Evolutionary conservation across 1,140 invertebrate species (phyloP).

Genomic region (Protaetia brevitarsis): DNA sequence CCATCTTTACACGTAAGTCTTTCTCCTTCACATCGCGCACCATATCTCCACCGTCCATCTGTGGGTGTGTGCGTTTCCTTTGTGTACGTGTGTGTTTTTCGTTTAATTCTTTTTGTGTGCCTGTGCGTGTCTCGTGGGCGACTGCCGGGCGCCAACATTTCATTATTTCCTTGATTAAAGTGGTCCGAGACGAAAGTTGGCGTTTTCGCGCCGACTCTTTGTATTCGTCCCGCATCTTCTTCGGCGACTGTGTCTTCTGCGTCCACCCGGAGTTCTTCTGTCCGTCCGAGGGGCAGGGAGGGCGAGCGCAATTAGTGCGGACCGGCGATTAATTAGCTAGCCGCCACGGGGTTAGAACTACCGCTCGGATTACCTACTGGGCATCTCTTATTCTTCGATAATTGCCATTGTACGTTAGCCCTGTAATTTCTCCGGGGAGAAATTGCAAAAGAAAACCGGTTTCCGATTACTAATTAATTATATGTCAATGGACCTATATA

Average conservation of each 20-base stretch:
- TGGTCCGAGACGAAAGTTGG: constrained; percentile 19
- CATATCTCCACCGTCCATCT: not conserved
- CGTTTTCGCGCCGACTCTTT: constrained; percentile 24
- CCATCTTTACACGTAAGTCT: not conserved
- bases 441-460: not conserved
- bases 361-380: not conserved
- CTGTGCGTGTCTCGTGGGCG: constrained; percentile 44
- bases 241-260: not conserved
- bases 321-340: constrained; percentile 2
- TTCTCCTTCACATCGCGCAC: not conserved
- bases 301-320: not conserved
- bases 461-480: not conserved
- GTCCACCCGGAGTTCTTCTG: not conserved
- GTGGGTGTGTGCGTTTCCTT: not conserved
- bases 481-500: not conserved
- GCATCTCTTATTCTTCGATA: not conserved
- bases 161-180: constrained; percentile 46
- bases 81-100: constrained; percentile 21
- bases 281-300: not conserved
- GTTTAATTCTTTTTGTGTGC: constrained; percentile 45
- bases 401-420: not conserved
- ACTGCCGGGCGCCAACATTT: constrained; percentile 46
- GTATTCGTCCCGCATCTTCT: not conserved
- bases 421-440: not conserved
- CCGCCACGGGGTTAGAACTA: not conserved